Evolutionary conservation across 2,797 vertebrate genomes (phyloP).

Genomic region (Lindbergichthys nudifrons): DNA sequence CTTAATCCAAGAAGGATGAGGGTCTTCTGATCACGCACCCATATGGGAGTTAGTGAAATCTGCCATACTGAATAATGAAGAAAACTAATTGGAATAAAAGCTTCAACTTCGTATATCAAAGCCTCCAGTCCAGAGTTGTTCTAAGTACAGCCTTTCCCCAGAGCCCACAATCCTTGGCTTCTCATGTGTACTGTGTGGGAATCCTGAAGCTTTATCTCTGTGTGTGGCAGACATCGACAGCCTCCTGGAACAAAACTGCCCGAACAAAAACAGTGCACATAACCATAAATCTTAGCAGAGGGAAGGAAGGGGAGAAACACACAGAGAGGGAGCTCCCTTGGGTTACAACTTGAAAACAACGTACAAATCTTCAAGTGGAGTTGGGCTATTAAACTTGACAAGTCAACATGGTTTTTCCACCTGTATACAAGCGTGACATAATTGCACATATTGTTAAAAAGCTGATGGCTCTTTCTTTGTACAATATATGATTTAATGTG

Average conservation of each 20-base stretch:
- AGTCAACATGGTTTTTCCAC: conserved; percentile 53
- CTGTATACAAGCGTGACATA: conserved; percentile 40
- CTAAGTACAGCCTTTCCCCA: conserved; percentile 1
- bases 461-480: not conserved
- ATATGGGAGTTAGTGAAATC: conserved; percentile 11
- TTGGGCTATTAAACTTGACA: conserved; percentile 65
- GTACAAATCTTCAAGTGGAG: conserved; percentile 67
- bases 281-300: conserved; percentile 72
- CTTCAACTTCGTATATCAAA: not conserved
- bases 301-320: conserved; percentile 40
- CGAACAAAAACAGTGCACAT: conserved; percentile 45
- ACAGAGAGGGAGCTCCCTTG: conserved; percentile 45
- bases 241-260: conserved; percentile 68
- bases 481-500: conserved; percentile 42
- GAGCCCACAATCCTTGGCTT: conserved; percentile 29
- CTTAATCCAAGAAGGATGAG: conserved; percentile 50
- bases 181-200: conserved; percentile 63
- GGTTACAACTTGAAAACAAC: conserved; percentile 58
- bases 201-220: conserved; percentile 57
- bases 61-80: not conserved
- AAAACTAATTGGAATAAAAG: not conserved
- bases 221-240: conserved; percentile 61
- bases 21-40: conserved; percentile 22
- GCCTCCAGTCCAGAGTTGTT: not conserved
- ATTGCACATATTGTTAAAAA: conserved; percentile 7